Base-by-base conservation (phyloP, 2,888 invertebrate genomes). In the Andrena praecox region DNA sequence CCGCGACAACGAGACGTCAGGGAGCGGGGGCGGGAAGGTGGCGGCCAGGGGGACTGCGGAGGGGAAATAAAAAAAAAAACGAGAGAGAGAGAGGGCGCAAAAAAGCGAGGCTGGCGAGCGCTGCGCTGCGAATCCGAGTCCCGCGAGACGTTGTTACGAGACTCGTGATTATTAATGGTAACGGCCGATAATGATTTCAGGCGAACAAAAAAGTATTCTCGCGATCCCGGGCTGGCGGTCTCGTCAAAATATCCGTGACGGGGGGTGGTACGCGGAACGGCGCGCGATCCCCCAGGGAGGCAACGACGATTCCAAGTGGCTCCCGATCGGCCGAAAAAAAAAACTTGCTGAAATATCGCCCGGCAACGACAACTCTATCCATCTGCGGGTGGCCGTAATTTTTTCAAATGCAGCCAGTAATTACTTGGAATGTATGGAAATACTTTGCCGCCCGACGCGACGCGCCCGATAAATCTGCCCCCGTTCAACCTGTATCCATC, bases 141-240 rank as follows among this genome's bases (percentile, higher is more conserved):
- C 66, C 62, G 62, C 12, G 74, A 81, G 75, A 86, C 60, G 74
- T 73, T 67, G 80, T 82, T 78, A 73, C 82, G 75, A 71, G 77
- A 56, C 63, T 59, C 75, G 66, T 77, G 82, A 83, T 88, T 87
- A 81, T 80, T 80, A 82, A 77, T 77, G 73, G 77, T 69, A 77
- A 79, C 81, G 77, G 63, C 77, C 77, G 87, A 88, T 84, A 86
- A 87, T 85, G 76, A 88, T 73, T 79, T 75, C 56, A 35, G 50
- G 56, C 31, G 59, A 50, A 80, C 84, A 81, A 73, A 67, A 76
- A 59, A 67, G 42, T 42, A 31, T 20, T 10, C 42, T 48, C 33
- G 50, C 31, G 63, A 76, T 63, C 72, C 64, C n/a, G 75, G 29
- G 20, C 33, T 67, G 69, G 71, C 48, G 16, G 33, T 24, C 67